These are phyloP conservation scores for Hemicrepidius hirtus DNA, from an alignment of 2,888 invertebrate genomes.

Conservation along the genomic window DNA sequence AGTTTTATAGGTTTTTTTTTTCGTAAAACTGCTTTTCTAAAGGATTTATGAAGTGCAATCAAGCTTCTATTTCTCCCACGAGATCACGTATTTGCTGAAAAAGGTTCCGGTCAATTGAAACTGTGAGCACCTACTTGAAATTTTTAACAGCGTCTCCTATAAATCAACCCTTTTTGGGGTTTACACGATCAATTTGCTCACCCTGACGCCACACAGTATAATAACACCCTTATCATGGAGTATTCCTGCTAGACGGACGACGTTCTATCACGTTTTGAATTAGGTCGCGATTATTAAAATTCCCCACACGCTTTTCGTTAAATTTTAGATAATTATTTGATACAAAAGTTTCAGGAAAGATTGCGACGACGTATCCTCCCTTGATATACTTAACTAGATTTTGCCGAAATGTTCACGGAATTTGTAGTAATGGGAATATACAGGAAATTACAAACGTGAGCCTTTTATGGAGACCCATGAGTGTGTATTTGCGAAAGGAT, in stretches of 20 bases:
- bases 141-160: conserved; percentile 31
- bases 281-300: conserved; percentile 31
- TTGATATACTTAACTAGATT: not conserved
- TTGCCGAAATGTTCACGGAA: not conserved
- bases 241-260: conserved; percentile 17
- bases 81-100: conserved; percentile 7
- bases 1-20: too few species aligned
- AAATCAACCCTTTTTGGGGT: conserved; percentile 38
- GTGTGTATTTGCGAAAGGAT: conserved; percentile 14
- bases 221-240: conserved; percentile 35
- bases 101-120: conserved; percentile 20
- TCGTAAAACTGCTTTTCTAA: too few species aligned
- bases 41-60: too few species aligned
- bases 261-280: conserved; percentile 24
- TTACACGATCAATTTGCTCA: conserved; percentile 35
- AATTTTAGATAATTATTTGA: conserved; percentile 9
- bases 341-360: not conserved
- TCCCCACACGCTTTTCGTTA: conserved; percentile 19
- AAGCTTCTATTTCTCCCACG: too few species aligned
- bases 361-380: not conserved
- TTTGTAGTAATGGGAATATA: not conserved
- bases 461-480: not conserved
- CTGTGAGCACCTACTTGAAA: conserved; percentile 23
- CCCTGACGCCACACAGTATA: conserved; percentile 3
- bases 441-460: conserved; percentile 3